Evolutionary conservation across 2,888 invertebrate genomes (phyloP).

Genomic region (Prenolepis imparis): DNA sequence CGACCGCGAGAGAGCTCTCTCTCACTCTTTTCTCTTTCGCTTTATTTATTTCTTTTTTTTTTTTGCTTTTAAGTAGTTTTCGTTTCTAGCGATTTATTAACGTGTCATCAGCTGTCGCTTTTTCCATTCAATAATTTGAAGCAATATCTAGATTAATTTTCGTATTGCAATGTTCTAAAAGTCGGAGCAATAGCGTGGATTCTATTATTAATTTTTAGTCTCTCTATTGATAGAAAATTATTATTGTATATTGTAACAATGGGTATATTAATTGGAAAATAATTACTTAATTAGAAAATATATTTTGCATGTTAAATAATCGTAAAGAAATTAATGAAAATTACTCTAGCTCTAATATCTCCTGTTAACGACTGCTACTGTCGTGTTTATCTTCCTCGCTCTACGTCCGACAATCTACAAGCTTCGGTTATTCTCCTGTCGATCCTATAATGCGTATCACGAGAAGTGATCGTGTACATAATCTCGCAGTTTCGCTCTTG

Average conservation of each 20-base stretch:
- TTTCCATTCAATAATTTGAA: background rate
- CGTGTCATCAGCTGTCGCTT: background rate
- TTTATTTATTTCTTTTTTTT: conserved; percentile 16
- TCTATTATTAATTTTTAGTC: background rate
- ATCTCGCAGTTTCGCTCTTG: conserved; percentile 57
- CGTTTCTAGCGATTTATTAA: background rate
- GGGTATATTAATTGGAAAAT: too few relatives aligned
- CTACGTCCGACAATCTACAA: conserved; percentile 9
- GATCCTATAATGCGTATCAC: conserved; percentile 27
- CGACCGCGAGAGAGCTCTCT: background rate
- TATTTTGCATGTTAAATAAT: conserved; percentile 2
- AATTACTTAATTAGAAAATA: background rate
- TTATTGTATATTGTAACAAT: too few relatives aligned
- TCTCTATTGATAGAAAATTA: background rate
- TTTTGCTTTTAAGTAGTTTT: conserved; percentile 11
- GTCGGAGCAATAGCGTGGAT: background rate
- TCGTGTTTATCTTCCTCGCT: conserved; percentile 3
- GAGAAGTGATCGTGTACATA: conserved; percentile 36
- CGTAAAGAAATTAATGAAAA: background rate
- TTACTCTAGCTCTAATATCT: background rate
- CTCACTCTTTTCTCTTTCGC: conserved; percentile 5
- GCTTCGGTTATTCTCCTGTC: conserved; percentile 34
- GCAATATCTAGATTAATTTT: background rate
- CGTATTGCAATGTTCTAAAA: background rate
- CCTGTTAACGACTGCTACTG: background rate